Percentiles rank a stretch among this genome's conserved stretches.
phyloP scores from a whole-genome alignment of 2,113 vertebrate species.

The Zosterops pallidus region DNA sequence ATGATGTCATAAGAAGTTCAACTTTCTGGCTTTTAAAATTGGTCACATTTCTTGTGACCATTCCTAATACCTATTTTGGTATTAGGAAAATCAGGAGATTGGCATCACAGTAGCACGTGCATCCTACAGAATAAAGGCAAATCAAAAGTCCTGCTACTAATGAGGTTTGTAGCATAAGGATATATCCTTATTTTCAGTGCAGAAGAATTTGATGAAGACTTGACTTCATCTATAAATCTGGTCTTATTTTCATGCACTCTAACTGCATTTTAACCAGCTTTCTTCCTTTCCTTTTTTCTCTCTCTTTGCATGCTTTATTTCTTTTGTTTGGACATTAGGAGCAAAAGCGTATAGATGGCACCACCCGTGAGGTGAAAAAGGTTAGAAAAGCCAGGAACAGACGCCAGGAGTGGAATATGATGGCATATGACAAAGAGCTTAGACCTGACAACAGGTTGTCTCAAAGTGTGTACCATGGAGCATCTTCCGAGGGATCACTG shows the following conservation, averaged over 20 bases:
- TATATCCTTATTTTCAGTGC: not conserved
- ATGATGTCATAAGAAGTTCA: not conserved
- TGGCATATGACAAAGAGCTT: conserved; percentile 99
- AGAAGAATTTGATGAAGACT: not conserved
- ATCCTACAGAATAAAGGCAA: not conserved
- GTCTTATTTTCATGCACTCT: conserved; percentile 52
- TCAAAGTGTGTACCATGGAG: conserved; percentile 89
- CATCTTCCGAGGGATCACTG: conserved; percentile 93
- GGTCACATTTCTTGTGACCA: not conserved
- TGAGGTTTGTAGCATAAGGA: not conserved
- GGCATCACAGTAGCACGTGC: not conserved
- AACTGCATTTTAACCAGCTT: conserved; percentile 74
- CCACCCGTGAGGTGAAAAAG: conserved; percentile 98
- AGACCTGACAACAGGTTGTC: conserved; percentile 94
- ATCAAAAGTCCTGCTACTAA: not conserved
- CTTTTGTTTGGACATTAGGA: conserved; percentile 83
- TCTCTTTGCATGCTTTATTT: conserved; percentile 72
- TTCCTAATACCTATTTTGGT: not conserved
- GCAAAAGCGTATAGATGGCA: conserved; percentile 94
- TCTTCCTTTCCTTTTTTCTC: conserved; percentile 72
- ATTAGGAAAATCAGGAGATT: not conserved
- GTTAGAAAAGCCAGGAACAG: conserved; percentile 98
- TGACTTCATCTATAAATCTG: conserved; percentile 34
- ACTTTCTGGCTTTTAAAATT: not conserved
- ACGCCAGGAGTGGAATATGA: conserved; percentile 99